These are phyloP conservation scores for Anthopleura xanthogrammica DNA, from an alignment of 92 coral and sea anemone genomes.

Conservation along the genomic window DNA sequence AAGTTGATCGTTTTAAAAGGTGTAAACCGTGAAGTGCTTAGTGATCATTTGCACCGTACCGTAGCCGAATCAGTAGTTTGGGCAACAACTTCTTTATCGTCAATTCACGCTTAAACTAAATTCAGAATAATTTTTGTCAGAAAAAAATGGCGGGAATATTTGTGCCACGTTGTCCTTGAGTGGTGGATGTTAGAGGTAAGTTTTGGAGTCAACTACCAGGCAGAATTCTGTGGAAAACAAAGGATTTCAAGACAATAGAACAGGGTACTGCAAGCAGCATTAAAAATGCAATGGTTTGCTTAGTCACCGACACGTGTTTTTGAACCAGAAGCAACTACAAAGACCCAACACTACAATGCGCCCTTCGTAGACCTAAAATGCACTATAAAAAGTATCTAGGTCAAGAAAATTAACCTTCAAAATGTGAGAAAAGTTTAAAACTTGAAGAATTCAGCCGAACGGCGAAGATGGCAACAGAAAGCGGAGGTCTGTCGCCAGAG, in stretches of 20 bases:
- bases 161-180: background rate
- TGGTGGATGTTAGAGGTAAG: background rate
- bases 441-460: background rate
- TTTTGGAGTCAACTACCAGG: background rate
- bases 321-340: slow-evolving; percentile 10
- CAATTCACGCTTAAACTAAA: background rate
- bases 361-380: background rate
- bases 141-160: background rate
- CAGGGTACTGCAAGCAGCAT: slow-evolving; percentile 44
- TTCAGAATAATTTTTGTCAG: background rate
- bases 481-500: slow-evolving; percentile 37
- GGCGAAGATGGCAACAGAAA: slow-evolving; percentile 22
- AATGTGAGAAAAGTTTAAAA: background rate
- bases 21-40: background rate
- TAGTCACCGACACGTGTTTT: slow-evolving; percentile 71
- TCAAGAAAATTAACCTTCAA: background rate
- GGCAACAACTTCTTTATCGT: background rate
- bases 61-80: background rate
- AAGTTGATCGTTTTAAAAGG: background rate
- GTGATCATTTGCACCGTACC: slow-evolving; percentile 14
- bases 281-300: slow-evolving; percentile 53
- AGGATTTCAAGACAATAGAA: slow-evolving; percentile 22
- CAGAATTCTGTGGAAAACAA: slow-evolving; percentile 18
- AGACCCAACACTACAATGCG: background rate
- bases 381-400: background rate